Conservation (phyloP, 2,113 vertebrate species). For the Austrofundulus limnaeus region DNA sequence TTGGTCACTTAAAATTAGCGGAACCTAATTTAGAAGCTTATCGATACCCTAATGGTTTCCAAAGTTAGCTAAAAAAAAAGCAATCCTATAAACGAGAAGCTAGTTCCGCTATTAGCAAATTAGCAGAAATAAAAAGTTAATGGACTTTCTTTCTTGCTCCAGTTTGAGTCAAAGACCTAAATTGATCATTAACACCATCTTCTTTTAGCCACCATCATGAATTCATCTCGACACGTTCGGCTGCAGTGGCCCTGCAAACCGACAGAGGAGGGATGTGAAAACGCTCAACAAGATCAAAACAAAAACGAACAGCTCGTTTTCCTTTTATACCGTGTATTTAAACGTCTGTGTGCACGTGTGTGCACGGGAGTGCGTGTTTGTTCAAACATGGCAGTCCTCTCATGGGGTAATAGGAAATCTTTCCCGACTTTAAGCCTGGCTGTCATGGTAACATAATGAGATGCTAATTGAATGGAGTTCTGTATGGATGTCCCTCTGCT, state of each 20-base stretch:
- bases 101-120: no score
- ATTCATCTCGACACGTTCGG: conserved; percentile 1
- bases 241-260: conserved; percentile 22
- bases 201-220: background rate
- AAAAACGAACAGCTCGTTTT: conserved; percentile 30
- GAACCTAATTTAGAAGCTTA: no score
- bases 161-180: no score
- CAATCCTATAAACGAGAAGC: no score
- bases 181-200: background rate
- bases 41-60: no score
- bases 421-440: conserved; percentile 72
- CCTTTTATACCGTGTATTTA: conserved; percentile 13
- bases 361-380: conserved; percentile 23
- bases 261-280: conserved; percentile 13
- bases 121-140: background rate
- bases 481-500: conserved; percentile 67
- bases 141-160: background rate
- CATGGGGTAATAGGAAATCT: conserved; percentile 79
- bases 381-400: conserved; percentile 37
- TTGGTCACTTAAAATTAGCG: no score
- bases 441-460: conserved; percentile 87
- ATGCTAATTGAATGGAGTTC: conserved; percentile 86
- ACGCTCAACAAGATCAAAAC: conserved; percentile 39
- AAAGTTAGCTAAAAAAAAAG: no score
- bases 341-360: conserved; percentile 15